Percentiles rank a stretch among this genome's conserved stretches.
Conservation (phyloP, 2,797 vertebrate genomes). For the Xenops minutus region DNA sequence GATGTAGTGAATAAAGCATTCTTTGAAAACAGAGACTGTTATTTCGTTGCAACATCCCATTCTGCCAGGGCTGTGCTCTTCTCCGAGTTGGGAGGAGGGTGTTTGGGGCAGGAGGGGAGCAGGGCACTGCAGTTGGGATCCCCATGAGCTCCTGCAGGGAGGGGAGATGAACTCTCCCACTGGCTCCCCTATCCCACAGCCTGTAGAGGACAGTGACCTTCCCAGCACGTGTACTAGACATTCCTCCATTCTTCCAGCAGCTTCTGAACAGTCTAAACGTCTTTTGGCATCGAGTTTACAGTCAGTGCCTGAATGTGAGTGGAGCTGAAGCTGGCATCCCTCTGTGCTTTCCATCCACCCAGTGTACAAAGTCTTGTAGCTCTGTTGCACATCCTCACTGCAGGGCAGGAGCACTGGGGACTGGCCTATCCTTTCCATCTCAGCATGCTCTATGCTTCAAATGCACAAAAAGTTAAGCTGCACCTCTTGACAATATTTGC, state of each 20-base stretch:
- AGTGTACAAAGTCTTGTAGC: not conserved
- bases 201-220: not conserved
- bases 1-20: conserved; percentile 94
- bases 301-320: not conserved
- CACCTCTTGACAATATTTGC: not conserved
- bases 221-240: accelerated
- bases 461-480: not conserved
- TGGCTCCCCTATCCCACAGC: not conserved
- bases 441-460: not conserved
- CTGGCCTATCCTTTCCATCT: not conserved
- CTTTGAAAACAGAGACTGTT: conserved; percentile 75
- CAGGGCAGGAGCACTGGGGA: not conserved
- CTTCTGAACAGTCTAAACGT: not conserved
- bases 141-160: accelerated
- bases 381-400: not conserved
- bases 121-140: accelerated
- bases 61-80: not conserved
- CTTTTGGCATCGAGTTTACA: not conserved
- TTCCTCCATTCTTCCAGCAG: not conserved
- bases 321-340: not conserved
- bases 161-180: not conserved
- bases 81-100: not conserved
- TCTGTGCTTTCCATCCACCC: not conserved
- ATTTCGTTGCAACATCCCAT: conserved; percentile 38
- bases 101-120: not conserved